Percentiles rank a stretch among this genome's conserved stretches.
phyloP scores from a whole-genome alignment of 1,140 invertebrate genomes.

The Bombus waltoni region DNA sequence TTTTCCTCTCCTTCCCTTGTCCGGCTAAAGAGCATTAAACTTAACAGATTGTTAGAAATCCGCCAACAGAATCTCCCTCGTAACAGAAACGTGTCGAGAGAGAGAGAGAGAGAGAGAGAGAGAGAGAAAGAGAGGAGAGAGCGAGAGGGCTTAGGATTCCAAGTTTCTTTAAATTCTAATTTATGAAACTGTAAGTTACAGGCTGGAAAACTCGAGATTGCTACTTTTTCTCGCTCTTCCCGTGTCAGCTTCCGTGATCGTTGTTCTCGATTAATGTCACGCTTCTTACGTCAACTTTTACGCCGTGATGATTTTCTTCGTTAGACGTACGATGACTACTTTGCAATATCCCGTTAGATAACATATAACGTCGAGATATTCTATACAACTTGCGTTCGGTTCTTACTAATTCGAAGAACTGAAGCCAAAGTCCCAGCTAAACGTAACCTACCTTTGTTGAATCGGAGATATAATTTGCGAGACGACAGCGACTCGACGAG shows the following conservation, averaged over 20 bases:
- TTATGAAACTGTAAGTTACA: constrained; percentile 23
- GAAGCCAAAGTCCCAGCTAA: background rate
- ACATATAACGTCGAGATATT: too few species aligned
- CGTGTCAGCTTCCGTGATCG: background rate
- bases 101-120: too few species aligned
- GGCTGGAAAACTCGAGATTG: background rate
- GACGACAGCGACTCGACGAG: background rate
- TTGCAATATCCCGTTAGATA: too few species aligned
- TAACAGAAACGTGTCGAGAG: background rate
- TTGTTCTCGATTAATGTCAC: background rate
- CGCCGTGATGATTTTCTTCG: too few species aligned
- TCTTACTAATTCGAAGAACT: background rate
- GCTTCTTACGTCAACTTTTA: background rate
- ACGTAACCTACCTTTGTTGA: background rate
- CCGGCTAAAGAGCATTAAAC: constrained; percentile 47
- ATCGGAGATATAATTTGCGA: background rate
- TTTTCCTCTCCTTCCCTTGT: background rate
- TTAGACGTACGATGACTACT: too few species aligned
- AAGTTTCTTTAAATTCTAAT: constrained; percentile 43
- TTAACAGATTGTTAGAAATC: constrained; percentile 51
- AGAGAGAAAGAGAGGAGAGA: background rate
- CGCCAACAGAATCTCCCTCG: background rate
- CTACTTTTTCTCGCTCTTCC: background rate
- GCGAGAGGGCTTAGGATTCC: background rate
- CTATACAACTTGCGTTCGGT: too few species aligned